Evolutionary conservation across 2,797 vertebrate genomes (phyloP).

Genomic region (Hemitrygon akajei): DNA sequence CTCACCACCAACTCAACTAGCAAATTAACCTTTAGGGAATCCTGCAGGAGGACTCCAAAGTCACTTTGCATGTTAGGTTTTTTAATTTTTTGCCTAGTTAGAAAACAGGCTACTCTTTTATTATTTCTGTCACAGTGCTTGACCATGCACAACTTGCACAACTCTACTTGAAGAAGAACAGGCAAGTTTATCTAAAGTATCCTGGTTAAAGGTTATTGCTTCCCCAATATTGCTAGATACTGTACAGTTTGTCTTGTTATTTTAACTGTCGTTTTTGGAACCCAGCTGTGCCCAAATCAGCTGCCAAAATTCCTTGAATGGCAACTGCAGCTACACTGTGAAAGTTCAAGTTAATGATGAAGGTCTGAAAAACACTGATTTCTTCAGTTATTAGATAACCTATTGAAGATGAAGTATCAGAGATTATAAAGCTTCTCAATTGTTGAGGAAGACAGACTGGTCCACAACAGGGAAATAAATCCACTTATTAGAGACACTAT

Average conservation of each 20-base stretch:
- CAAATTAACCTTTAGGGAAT: too few relatives aligned
- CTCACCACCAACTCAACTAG: too few relatives aligned
- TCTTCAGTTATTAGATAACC: too few relatives aligned
- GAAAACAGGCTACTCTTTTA: too few relatives aligned
- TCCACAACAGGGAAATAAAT: too few relatives aligned
- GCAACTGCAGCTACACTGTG: not conserved
- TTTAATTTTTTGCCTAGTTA: too few relatives aligned
- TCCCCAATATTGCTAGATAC: not conserved
- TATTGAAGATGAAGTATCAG: too few relatives aligned
- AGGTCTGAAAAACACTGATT: not conserved
- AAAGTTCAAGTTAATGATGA: not conserved
- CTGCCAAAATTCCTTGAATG: not conserved
- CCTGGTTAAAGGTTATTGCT: not conserved
- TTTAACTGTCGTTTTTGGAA: not conserved
- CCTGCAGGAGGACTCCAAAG: too few relatives aligned
- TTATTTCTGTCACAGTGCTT: too few relatives aligned
- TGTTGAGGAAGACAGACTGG: too few relatives aligned
- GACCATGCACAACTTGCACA: not conserved
- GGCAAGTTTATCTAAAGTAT: not conserved
- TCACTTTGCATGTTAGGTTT: too few relatives aligned
- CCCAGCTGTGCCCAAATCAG: not conserved
- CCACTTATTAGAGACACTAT: not conserved
- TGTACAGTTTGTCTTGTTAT: not conserved
- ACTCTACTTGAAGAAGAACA: not conserved
- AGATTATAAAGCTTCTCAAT: too few relatives aligned